Base-by-base conservation (phyloP, 2,888 invertebrate species). In the Agrilus mali region DNA sequence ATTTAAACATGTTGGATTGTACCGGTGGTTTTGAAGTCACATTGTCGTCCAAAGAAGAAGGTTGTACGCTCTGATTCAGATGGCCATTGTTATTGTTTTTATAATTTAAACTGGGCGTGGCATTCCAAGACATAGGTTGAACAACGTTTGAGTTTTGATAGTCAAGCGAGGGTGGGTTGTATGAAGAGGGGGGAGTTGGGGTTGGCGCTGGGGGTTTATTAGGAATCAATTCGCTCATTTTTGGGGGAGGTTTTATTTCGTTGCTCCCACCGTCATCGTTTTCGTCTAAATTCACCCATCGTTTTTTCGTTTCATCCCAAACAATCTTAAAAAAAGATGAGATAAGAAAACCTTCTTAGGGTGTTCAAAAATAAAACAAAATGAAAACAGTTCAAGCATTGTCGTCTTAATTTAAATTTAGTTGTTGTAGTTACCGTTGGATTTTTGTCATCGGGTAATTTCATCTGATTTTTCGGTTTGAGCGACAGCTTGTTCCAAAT, bases 401-500 rank as follows among this genome's bases (percentile, higher is more conserved):
- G 7, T 20, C 5, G 7, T 20, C 7, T 7, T 6, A 20, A 6
- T 6, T 2, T n/a, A 35, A 5, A 35, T 27, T 71, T 4, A 20
- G 5, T 20, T 5, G 5, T 20, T 20, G 20, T 20, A 20, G 78
- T 77, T 72, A 89, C 88, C 50, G 85, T 72, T 49, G 90, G 92
- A 71, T 94, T 86, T 65, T 84, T 92, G 69, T 95, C 94, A 69
- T 94, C 93, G 1, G 95, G 94, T 54, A 95, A 72, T 60, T 86
- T 92, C 90, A 93, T 93, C 74, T 93, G 92, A 73, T 92, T 93
- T 68, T 87, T 89, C 36, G 86, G 82, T 54, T 85, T 83, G 42
- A 85, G 74, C 15, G 86, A 75, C 46, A 90, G 72, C 67, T 86
- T 87, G 65, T 79, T 86, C 71, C 87, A 86, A 55, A 92, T 74